Evolutionary conservation across 2,797 vertebrate genomes (phyloP), one percentile per base, ranked within the genome.

Genomic region (Arremon aurantiirostris): DNA sequence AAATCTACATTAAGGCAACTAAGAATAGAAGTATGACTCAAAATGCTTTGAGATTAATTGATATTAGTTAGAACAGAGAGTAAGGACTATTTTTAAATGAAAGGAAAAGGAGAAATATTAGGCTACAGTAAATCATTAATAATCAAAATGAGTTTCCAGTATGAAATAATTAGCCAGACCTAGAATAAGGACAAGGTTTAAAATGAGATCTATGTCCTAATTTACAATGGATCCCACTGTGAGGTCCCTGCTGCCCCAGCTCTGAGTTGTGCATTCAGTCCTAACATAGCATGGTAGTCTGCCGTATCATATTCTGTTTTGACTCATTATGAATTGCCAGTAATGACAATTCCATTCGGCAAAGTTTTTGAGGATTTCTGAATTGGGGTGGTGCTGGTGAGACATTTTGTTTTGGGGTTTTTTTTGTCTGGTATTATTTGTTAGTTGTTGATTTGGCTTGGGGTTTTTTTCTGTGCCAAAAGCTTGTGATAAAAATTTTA

Each of bases 21-120:
- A 96, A 95, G 52, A 91, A 88, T 59, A 95, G 90, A 89, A 89
- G 14, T 68, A 26, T 71, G 46, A 41, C 30, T 93, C 76, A 87
- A 85, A 89, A 60, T 50, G 19, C 24, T 86, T 73, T 83, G 39
- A 93, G 14, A 86, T 83, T 70, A 82, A 35, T 59, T 93, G 52
- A 76, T 86, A 60, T 44, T 66, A 24, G 63, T 70, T 70, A 35
- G 81, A 72, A 78, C 5, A 10, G 57, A 89, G 39, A 70, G 37
- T 66, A 79, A 85, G 23, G 20, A 70, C 50, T 70, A 71, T 72
- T 92, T 93, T 84, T 77, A 56, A 86, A 81, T 65, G 4, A 68
- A 87, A 42, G 19, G 7, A 53, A 42, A 66, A 28, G 34, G 37
- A 61, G 41, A 77, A 78, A 11, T 60, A 19, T 53, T 83, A 79